phyloP scores from a whole-genome alignment of 2,113 vertebrate species.

The Chitala chitala region DNA sequence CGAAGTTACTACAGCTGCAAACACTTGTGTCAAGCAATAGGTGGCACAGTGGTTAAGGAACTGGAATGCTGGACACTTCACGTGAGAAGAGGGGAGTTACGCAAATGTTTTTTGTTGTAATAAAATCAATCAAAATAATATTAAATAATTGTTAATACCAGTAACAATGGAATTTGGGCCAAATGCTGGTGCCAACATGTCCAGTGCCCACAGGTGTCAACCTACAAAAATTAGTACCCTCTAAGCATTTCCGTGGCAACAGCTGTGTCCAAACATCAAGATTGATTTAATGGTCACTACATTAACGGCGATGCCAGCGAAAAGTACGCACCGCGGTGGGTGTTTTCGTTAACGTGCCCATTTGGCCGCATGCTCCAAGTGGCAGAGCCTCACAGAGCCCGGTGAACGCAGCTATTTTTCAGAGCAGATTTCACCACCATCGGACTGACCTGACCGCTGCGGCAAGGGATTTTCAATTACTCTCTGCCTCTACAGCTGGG shows the following conservation, averaged over 20 bases:
- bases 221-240: slow-evolving; percentile 1
- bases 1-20: slow-evolving; percentile 16
- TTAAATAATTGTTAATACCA: too few relatives aligned
- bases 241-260: slow-evolving; percentile 22
- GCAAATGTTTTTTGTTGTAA: not conserved
- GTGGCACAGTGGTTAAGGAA: not conserved
- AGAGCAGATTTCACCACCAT: not conserved
- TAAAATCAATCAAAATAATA: too few relatives aligned
- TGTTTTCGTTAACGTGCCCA: not conserved
- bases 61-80: not conserved
- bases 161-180: not conserved
- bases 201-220: not conserved
- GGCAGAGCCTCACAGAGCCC: not conserved
- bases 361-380: not conserved
- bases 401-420: not conserved
- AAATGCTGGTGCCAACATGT: not conserved
- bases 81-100: not conserved
- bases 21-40: not conserved
- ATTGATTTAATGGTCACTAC: slow-evolving; percentile 25
- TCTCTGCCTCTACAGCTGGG: not conserved
- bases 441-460: too few relatives aligned
- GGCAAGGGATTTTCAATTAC: too few relatives aligned
- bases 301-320: not conserved
- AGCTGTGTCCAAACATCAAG: slow-evolving; percentile 4
- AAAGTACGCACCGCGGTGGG: not conserved